phyloP scores from a whole-genome alignment of 2,888 invertebrate genomes.

The Xestia rhomboidea region DNA sequence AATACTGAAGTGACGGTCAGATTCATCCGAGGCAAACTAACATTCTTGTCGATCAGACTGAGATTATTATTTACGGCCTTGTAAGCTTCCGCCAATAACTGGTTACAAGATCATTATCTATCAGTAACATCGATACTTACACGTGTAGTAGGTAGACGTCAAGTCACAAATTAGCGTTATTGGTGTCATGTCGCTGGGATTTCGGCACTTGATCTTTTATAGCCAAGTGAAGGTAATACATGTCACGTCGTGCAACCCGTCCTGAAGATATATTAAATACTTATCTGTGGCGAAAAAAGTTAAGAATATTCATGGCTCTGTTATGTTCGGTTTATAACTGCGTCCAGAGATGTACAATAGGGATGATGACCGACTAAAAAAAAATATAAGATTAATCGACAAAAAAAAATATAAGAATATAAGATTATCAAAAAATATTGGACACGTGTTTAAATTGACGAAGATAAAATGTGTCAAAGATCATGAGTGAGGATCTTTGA shows the following conservation, averaged over 20 bases:
- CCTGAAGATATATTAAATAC: constrained; percentile 8
- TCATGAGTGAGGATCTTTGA: too few species aligned
- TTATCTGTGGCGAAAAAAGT: constrained; percentile 22
- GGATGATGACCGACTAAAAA: too few species aligned
- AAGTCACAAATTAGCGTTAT: constrained; percentile 30
- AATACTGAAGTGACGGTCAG: constrained; percentile 4
- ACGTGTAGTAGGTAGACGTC: neutral
- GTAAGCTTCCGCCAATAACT: constrained; percentile 6
- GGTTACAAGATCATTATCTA: neutral
- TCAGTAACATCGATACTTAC: constrained; percentile 26
- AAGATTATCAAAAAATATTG: too few species aligned
- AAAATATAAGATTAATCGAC: too few species aligned
- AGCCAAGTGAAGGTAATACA: neutral
- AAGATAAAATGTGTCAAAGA: too few species aligned
- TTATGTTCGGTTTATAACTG: constrained; percentile 29
- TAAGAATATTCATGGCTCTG: constrained; percentile 16
- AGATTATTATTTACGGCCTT: neutral
- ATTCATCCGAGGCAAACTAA: constrained; percentile 10
- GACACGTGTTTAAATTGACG: too few species aligned
- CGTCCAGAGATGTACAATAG: neutral
- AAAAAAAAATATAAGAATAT: too few species aligned
- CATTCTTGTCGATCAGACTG: constrained; percentile 1
- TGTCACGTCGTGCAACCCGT: too few species aligned
- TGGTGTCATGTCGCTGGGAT: constrained; percentile 1
- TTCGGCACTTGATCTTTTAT: constrained; percentile 34